Conservation (phyloP, 2,888 invertebrate genomes). For the Diarsia brunnea region DNA sequence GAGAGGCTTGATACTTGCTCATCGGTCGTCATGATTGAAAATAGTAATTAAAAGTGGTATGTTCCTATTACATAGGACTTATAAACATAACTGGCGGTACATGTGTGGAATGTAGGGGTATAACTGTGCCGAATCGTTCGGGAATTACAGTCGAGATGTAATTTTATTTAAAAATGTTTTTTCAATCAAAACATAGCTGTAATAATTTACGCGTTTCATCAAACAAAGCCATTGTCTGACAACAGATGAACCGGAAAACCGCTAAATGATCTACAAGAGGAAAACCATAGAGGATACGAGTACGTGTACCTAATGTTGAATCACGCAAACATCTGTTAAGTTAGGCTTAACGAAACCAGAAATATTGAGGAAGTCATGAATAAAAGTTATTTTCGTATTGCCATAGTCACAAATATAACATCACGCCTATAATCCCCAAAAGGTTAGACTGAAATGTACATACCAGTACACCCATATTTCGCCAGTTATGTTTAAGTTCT, state of each 20-base stretch:
- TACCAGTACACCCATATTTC: background rate
- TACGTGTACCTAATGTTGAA: background rate
- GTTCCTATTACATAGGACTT: background rate
- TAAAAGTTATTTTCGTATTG: background rate
- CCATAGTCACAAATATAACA: background rate
- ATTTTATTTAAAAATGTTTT: background rate
- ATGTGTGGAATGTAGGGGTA: no score
- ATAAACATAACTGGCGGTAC: background rate
- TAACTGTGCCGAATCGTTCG: background rate
- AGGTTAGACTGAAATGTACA: background rate
- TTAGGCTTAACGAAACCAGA: background rate
- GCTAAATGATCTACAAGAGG: constrained; percentile 20
- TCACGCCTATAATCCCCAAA: background rate
- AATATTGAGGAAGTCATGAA: constrained; percentile 5
- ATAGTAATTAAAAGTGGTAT: background rate
- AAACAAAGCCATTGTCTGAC: constrained; percentile 19
- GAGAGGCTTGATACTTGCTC: background rate
- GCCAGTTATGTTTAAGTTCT: background rate
- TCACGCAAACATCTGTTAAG: background rate
- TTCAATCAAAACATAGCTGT: background rate
- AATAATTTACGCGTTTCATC: background rate
- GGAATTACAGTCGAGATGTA: background rate
- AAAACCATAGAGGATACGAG: constrained; percentile 19
- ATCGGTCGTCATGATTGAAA: background rate
- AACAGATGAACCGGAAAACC: constrained; percentile 35